Evolutionary conservation across 2,113 vertebrate genomes (phyloP).

Genomic region (Seriola rivoliana): DNA sequence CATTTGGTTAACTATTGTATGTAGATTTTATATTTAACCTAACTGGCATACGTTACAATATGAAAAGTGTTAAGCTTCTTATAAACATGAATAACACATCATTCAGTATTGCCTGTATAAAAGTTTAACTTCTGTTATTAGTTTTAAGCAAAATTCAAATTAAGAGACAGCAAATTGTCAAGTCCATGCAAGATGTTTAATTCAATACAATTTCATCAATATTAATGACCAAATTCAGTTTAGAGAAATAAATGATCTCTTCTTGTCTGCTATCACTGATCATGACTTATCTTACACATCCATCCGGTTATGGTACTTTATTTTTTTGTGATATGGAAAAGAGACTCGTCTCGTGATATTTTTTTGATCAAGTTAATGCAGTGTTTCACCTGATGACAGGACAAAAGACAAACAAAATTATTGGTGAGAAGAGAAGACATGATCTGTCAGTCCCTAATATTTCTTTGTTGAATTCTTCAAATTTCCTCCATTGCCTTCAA

Average conservation of each 20-base stretch:
- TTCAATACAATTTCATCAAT: not conserved
- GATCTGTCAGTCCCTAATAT: not conserved
- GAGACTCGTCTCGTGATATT: not conserved
- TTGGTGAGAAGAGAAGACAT: not conserved
- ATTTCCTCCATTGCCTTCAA: not conserved
- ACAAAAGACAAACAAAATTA: not conserved
- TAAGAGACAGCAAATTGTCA: not conserved
- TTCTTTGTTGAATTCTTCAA: not conserved
- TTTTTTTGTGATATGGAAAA: not conserved
- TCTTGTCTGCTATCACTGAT: not conserved
- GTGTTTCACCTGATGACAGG: not conserved
- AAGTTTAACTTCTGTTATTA: not conserved
- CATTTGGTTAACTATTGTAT: conserved; percentile 38
- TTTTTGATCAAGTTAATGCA: too few relatives aligned
- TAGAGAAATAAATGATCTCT: not conserved
- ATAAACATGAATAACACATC: not conserved
- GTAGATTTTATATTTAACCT: conserved; percentile 8
- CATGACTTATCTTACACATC: not conserved
- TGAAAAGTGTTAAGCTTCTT: not conserved
- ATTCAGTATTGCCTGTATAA: not conserved
- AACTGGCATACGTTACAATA: not conserved
- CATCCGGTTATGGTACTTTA: not conserved
- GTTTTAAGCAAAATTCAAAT: not conserved
- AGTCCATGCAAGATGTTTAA: not conserved
- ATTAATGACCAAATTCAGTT: too few relatives aligned